Conservation (phyloP, 2,888 invertebrate species). For the Stenoptilia bipunctidactyla region DNA sequence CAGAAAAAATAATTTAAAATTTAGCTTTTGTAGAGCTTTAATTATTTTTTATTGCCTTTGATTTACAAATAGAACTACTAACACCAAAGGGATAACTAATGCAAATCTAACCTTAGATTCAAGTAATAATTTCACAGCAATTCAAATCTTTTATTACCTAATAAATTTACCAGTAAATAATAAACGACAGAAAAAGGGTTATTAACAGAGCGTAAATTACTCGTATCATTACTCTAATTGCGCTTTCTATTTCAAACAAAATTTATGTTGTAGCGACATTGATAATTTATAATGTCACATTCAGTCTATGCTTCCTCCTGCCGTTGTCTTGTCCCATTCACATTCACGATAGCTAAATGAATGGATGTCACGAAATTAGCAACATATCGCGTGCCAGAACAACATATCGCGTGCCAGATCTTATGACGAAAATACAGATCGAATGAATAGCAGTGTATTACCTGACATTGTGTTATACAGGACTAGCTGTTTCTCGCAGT, state of each 20-base stretch:
- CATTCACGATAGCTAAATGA: conserved; percentile 51
- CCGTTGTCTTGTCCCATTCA: conserved; percentile 55
- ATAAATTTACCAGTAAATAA: not conserved
- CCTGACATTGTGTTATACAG: no score
- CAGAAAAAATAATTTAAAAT: no score
- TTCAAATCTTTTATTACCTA: no score
- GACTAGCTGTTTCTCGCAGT: no score
- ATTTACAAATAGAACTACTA: no score
- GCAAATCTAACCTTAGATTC: no score
- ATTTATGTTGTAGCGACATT: conserved; percentile 25
- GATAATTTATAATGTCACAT: conserved; percentile 35
- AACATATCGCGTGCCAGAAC: conserved; percentile 56
- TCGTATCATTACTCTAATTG: conserved; percentile 19
- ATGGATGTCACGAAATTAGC: conserved; percentile 62
- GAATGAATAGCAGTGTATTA: no score
- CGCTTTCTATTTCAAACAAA: conserved; percentile 36
- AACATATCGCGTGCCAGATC: conserved; percentile 47
- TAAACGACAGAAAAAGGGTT: not conserved
- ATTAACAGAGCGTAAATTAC: conserved; percentile 19
- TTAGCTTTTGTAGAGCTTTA: no score
- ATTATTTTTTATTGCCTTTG: no score
- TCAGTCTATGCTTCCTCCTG: conserved; percentile 31
- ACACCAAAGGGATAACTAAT: no score
- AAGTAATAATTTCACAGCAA: no score
- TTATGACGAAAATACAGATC: no score